phyloP scores from a whole-genome alignment of 2,113 vertebrate genomes.

The Turnix velox region DNA sequence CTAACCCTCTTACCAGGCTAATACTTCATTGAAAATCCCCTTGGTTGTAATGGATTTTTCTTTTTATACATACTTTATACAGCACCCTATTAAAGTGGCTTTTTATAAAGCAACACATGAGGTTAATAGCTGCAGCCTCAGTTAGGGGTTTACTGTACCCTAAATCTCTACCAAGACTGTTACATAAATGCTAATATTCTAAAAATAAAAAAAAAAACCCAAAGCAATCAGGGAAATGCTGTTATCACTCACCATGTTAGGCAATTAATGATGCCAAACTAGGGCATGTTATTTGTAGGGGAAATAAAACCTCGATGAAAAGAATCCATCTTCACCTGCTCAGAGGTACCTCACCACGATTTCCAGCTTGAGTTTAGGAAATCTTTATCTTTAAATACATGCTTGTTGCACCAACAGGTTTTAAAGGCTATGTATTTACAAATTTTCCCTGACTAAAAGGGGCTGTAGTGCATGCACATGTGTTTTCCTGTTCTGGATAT shows the following conservation, averaged over 20 bases:
- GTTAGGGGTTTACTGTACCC: conserved; percentile 47
- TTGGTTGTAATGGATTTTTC: conserved; percentile 68
- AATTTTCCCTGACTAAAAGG: neutral
- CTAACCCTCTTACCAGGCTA: conserved; percentile 79
- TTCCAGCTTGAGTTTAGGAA: neutral
- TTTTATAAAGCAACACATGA: conserved; percentile 66
- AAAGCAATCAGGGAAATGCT: conserved; percentile 45
- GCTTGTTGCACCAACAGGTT: neutral
- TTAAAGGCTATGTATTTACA: neutral
- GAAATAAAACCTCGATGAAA: neutral
- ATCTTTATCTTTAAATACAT: neutral
- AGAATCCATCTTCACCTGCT: neutral
- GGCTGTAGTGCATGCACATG: neutral
- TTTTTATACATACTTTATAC: conserved; percentile 70
- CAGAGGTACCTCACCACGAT: neutral
- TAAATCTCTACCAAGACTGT: conserved; percentile 70
- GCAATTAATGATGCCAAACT: conserved; percentile 17
- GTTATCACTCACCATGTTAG: conserved; percentile 37
- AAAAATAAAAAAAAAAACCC: conserved; percentile 66
- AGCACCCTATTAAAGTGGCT: conserved; percentile 60
- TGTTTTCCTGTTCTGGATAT: neutral
- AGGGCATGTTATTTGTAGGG: conserved; percentile 6
- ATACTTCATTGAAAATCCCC: conserved; percentile 72
- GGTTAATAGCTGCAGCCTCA: conserved; percentile 43
- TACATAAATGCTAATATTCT: conserved; percentile 65